These are phyloP conservation scores for Tetramorium simillimum DNA, from an alignment of 1,140 invertebrate species.

Conservation along the genomic window DNA sequence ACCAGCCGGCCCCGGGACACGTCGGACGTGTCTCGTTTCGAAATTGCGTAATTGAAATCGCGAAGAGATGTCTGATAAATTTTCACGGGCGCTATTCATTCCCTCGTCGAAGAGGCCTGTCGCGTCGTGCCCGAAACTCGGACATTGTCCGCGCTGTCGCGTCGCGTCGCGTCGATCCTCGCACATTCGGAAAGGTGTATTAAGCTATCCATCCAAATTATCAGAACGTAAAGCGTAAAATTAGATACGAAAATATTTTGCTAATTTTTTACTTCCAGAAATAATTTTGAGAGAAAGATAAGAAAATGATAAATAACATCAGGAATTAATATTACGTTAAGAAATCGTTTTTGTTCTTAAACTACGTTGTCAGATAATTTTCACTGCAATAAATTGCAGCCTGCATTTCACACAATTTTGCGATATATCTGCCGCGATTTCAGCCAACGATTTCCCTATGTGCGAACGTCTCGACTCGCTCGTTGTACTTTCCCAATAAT, in stretches of 20 bases:
- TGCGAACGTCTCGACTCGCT: not conserved
- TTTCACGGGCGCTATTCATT: constrained; percentile 34
- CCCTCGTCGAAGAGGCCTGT: not conserved
- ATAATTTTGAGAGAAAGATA: not conserved
- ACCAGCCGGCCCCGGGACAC: constrained; percentile 26
- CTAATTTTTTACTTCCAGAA: too few relatives aligned
- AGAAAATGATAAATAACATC: not conserved
- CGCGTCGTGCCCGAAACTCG: constrained; percentile 1
- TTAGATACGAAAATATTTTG: too few relatives aligned
- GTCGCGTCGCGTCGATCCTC: too few relatives aligned
- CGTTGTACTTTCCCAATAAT: constrained; percentile 8
- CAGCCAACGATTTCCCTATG: constrained; percentile 5
- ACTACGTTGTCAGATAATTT: not conserved
- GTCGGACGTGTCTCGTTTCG: constrained; percentile 56
- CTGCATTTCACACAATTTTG: not conserved
- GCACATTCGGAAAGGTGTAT: too few relatives aligned
- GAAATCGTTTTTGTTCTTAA: not conserved
- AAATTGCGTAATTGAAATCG: constrained; percentile 60
- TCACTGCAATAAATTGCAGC: not conserved
- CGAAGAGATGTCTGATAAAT: constrained; percentile 50
- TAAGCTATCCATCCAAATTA: too few relatives aligned
- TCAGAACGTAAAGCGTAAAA: too few relatives aligned
- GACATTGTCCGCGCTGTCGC: not conserved
- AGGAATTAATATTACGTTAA: not conserved
- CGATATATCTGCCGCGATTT: not conserved